Evolutionary conservation across 1,140 invertebrate genomes (phyloP).

Genomic region (Ips typographus): DNA sequence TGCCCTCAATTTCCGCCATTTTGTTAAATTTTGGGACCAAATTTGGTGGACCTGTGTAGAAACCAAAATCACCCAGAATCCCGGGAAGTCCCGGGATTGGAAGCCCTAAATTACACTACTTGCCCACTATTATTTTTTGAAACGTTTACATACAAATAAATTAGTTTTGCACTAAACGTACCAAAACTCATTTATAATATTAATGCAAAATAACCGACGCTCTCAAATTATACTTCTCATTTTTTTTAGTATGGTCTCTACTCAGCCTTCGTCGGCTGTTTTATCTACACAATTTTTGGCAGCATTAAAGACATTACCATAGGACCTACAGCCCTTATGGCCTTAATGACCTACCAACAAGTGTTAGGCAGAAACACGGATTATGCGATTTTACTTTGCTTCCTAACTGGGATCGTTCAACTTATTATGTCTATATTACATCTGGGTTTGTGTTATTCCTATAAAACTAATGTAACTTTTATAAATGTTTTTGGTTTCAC

Average conservation of each 20-base stretch:
- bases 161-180: no score
- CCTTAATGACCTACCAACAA: constrained; percentile 78
- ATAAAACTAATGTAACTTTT: not conserved
- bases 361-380: constrained; percentile 66
- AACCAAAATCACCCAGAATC: no score
- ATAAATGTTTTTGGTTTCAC: constrained; percentile 17
- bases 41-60: no score
- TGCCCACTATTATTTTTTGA: no score
- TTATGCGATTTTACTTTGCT: constrained; percentile 82
- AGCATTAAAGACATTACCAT: constrained; percentile 90
- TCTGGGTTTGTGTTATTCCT: constrained; percentile 59
- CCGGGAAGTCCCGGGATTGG: no score
- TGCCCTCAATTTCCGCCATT: no score
- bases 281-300: constrained; percentile 88
- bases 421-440: constrained; percentile 80
- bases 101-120: no score
- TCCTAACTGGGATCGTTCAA: constrained; percentile 81
- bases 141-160: no score
- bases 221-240: not conserved
- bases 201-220: not conserved
- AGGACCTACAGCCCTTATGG: constrained; percentile 82
- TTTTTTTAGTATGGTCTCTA: constrained; percentile 82
- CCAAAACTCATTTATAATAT: no score
- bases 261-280: constrained; percentile 88
- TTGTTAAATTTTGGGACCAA: no score